phyloP scores from a whole-genome alignment of 1,140 invertebrate genomes.

The Phenacoccus solenopsis region DNA sequence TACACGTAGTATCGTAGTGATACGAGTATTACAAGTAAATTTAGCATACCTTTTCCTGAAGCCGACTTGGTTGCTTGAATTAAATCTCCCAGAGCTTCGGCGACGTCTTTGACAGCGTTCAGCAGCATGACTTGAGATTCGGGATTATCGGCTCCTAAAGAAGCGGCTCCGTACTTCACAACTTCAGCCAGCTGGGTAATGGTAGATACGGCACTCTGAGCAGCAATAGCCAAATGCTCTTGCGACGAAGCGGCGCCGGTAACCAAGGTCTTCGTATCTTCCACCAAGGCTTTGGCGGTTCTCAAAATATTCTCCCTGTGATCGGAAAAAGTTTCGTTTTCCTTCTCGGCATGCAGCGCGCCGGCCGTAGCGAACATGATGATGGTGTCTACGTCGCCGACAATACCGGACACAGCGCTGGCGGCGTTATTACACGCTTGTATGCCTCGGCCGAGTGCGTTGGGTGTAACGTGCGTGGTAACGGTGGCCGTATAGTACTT shows the following conservation, averaged over 20 bases:
- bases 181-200: slow-evolving; percentile 94
- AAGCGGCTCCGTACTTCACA: slow-evolving; percentile 91
- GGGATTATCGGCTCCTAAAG: slow-evolving; percentile 82
- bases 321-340: slow-evolving; percentile 78
- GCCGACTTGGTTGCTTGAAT: slow-evolving; percentile 96
- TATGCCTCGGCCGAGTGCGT: slow-evolving; percentile 74
- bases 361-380: slow-evolving; percentile 99
- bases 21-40: slow-evolving; percentile 27
- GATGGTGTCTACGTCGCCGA: slow-evolving; percentile 95
- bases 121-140: slow-evolving; percentile 96
- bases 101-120: slow-evolving; percentile 96
- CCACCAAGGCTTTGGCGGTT: slow-evolving; percentile 96
- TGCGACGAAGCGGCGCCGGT: slow-evolving; percentile 86
- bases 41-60: slow-evolving; percentile 59
- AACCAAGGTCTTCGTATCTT: slow-evolving; percentile 96
- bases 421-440: slow-evolving; percentile 97
- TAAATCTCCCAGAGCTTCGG: slow-evolving; percentile 85
- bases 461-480: neutral
- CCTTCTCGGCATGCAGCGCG: slow-evolving; percentile 85
- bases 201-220: slow-evolving; percentile 91
- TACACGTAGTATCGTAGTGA: no score
- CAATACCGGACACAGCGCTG: slow-evolving; percentile 93
- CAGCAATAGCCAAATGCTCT: slow-evolving; percentile 89
- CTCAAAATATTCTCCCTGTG: slow-evolving; percentile 93
- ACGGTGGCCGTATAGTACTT: slow-evolving; percentile 7